Evolutionary conservation across 2,113 vertebrate genomes (phyloP).

Genomic region (Burhinus bistriatus): DNA sequence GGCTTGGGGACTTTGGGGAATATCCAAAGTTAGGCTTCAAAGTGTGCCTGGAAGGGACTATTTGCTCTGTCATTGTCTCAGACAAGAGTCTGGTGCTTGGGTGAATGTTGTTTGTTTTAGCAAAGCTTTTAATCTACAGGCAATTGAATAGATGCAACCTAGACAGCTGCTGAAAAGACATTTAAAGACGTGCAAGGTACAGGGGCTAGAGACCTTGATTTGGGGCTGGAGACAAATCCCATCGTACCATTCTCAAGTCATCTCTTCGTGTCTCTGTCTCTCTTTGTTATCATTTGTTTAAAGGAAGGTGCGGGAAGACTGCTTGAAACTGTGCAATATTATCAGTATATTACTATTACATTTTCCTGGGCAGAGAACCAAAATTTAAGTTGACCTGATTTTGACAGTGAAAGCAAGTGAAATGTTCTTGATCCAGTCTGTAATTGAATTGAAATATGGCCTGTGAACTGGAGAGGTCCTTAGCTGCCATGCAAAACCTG

Average conservation of each 20-base stretch:
- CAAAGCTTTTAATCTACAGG: neutral
- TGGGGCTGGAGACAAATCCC: neutral
- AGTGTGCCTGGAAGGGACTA: neutral
- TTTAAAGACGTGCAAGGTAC: neutral
- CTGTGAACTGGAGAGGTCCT: neutral
- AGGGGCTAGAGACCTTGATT: neutral
- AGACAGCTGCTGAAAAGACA: neutral
- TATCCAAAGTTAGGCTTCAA: neutral
- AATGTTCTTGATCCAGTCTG: neutral
- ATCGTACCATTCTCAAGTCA: neutral
- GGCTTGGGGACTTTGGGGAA: neutral
- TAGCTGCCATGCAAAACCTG: neutral
- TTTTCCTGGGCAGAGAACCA: neutral
- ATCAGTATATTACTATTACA: neutral
- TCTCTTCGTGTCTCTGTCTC: neutral
- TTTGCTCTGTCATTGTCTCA: constrained; percentile 18
- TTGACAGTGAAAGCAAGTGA: neutral
- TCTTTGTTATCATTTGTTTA: neutral
- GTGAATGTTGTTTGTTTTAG: neutral
- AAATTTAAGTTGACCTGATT: neutral
- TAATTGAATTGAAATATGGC: neutral
- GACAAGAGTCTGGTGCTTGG: neutral
- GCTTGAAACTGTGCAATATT: neutral
- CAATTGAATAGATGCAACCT: neutral
- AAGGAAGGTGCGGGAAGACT: neutral